Base-by-base conservation (phyloP, 2,888 invertebrate species). In the Fabriciana adippe region DNA sequence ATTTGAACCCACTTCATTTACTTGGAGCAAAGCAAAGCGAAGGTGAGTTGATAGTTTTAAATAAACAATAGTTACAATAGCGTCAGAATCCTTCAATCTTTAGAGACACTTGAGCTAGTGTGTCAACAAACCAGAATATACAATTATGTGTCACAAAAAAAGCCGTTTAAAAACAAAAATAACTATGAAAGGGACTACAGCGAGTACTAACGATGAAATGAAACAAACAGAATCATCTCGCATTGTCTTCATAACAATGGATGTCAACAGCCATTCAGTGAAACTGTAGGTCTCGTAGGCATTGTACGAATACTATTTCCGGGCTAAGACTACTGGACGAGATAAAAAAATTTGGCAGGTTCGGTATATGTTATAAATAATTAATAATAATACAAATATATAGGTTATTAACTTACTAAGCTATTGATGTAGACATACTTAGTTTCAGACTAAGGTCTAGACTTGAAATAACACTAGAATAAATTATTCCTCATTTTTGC, bases 241-340 rank as follows among this genome's bases (percentile, higher is more conserved):
- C 72, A 80, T 81, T 81, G 76, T 77, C 66, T 72, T 60, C 65
- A 16, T 64, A 72, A 81, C 82, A 83, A 81, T 83, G 74, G 73
- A 78, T 80, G 81, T 81, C 77, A 79, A 76, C 77, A 77, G 74
- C 76, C 75, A 78, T 77, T 78, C 79, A 75, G 72, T 68, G 76
- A 72, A 76, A 78, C 79, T 74, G 76, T 53, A 61, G 61, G 51
- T 59, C 59, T 59, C 61, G 61, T 75, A 73, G 73, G 68, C 77
- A 74, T 72, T 72, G 73, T 72, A 67, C 62, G 71, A 71, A 71
- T 75, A 67, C 76, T 75, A 76, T 76, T 78, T 76, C 72, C 67
- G 72, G 71, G 70, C 64, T 66, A 57, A 54, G 65, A 63, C 56
- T 68, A 69, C 67, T 66, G 66, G 64, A 53, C 64, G 64, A 57